Percentiles rank a stretch among this genome's conserved stretches.
phyloP scores from a whole-genome alignment of 2,888 invertebrate species.

The Cacoxenus indagator region DNA sequence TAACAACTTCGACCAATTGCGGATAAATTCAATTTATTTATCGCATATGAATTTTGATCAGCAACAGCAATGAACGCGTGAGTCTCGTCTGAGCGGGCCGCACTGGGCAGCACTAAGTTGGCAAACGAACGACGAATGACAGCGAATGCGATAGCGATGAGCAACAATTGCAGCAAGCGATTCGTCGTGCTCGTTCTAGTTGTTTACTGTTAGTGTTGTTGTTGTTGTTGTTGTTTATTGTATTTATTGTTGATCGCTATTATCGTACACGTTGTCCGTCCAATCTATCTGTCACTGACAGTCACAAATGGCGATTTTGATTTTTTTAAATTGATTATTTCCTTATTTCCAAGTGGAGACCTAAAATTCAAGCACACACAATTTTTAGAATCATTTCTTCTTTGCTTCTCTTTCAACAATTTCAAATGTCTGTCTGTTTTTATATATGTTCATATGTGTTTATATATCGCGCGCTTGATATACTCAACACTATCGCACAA shows the following conservation, averaged over 20 bases:
- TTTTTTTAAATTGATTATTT: constrained; percentile 71
- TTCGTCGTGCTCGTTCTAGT: constrained; percentile 17
- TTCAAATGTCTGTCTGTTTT: neutral
- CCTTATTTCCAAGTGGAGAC: constrained; percentile 64
- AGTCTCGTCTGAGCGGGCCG: neutral
- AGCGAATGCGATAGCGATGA: constrained; percentile 14
- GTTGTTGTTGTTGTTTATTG: constrained; percentile 29
- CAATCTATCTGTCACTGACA: constrained; percentile 17
- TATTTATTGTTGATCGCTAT: constrained; percentile 17
- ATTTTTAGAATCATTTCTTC: too few species aligned
- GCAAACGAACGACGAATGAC: neutral
- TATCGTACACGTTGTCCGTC: constrained; percentile 19
- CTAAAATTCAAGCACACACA: constrained; percentile 9
- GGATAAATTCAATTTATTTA: constrained; percentile 68
- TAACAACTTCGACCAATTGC: constrained; percentile 60
- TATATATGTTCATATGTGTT: neutral
- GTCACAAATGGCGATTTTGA: constrained; percentile 67
- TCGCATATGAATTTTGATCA: constrained; percentile 64
- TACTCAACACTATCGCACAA: neutral
- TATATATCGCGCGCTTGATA: neutral
- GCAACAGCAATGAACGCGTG: constrained; percentile 10
- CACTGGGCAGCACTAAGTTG: neutral
- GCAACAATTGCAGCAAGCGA: constrained; percentile 24
- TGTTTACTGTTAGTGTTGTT: constrained; percentile 27
- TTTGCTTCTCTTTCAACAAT: too few species aligned